Evolutionary conservation across 2,797 vertebrate species (phyloP).

Genomic region (Botia kubotai): DNA sequence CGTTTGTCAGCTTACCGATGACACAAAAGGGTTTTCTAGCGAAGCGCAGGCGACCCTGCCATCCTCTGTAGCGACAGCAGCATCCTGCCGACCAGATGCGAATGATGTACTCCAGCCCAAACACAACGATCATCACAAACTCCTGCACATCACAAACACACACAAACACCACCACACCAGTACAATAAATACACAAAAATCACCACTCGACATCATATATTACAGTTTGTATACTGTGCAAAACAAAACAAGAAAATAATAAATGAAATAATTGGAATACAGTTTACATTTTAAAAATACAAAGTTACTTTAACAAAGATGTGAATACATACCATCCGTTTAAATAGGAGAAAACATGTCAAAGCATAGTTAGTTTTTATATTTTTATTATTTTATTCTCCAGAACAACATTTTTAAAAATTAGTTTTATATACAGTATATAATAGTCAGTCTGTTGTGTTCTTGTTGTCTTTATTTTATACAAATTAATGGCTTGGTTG

Average conservation of each 20-base stretch:
- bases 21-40: slow-evolving; percentile 98
- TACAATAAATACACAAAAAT: neutral
- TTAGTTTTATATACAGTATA: too few relatives aligned
- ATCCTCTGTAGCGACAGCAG: slow-evolving; percentile 97
- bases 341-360: too few relatives aligned
- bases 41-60: slow-evolving; percentile 96
- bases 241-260: neutral
- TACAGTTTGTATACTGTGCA: neutral
- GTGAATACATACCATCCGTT: too few relatives aligned
- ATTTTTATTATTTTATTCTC: too few relatives aligned
- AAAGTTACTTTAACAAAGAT: too few relatives aligned
- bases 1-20: slow-evolving; percentile 83
- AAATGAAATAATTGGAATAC: too few relatives aligned
- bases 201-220: too few relatives aligned
- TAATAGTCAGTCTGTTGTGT: too few relatives aligned
- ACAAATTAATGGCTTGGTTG: neutral
- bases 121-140: slow-evolving; percentile 99
- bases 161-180: slow-evolving; percentile 10
- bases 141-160: slow-evolving; percentile 79
- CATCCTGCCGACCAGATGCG: slow-evolving; percentile 98
- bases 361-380: too few relatives aligned
- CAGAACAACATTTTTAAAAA: too few relatives aligned
- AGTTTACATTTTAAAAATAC: too few relatives aligned
- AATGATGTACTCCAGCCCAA: slow-evolving; percentile 98
- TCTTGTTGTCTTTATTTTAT: too few relatives aligned